phyloP scores from a whole-genome alignment of 2,888 invertebrate species.

The Leptinotarsa tumamoca region DNA sequence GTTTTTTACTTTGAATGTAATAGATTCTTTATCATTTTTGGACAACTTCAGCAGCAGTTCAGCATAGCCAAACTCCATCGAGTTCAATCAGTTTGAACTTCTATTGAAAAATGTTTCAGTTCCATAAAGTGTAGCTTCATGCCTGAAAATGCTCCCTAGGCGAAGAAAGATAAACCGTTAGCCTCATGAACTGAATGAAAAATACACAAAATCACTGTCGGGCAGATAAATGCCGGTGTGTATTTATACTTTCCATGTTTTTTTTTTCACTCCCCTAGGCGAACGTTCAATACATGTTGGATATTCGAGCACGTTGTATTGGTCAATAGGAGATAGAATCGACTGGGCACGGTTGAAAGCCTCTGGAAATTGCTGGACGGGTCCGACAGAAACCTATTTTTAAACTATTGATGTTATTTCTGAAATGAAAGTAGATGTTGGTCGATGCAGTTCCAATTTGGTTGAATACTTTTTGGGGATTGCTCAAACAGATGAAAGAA shows the following conservation, averaged over 20 bases:
- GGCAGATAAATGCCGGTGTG: slow-evolving; percentile 7
- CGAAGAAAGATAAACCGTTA: neutral
- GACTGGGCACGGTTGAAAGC: slow-evolving; percentile 1
- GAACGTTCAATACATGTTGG: neutral
- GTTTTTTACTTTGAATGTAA: no score
- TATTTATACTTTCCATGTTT: neutral
- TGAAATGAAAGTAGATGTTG: slow-evolving; percentile 4
- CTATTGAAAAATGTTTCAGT: neutral
- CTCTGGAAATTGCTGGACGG: slow-evolving; percentile 3
- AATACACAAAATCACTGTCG: slow-evolving; percentile 11
- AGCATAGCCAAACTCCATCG: no score
- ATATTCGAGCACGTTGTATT: slow-evolving; percentile 4
- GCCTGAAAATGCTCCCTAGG: neutral
- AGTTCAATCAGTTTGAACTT: no score
- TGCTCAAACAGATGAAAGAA: no score
- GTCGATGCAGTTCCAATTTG: neutral
- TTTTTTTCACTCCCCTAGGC: slow-evolving; percentile 11
- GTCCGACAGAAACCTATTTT: neutral
- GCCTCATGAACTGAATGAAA: neutral
- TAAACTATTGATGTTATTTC: neutral
- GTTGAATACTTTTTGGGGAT: neutral
- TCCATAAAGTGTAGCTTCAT: neutral
- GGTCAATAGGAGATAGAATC: slow-evolving; percentile 15
- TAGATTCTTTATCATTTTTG: no score
- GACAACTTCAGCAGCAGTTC: no score